phyloP scores from a whole-genome alignment of 2,113 vertebrate genomes.

The Spilogale gracilis region DNA sequence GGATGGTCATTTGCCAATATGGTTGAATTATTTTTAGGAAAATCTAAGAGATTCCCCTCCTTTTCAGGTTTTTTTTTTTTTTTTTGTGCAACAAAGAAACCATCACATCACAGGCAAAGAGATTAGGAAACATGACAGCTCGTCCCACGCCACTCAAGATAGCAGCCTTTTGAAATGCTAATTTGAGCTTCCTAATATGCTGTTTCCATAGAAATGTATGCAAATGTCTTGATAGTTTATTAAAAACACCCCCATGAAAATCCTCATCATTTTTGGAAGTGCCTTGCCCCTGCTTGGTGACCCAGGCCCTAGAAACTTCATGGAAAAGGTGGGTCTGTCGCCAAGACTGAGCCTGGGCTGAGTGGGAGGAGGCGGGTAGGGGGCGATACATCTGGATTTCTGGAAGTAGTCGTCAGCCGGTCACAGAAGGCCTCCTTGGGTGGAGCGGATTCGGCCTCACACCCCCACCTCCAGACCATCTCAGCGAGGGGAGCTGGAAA shows the following conservation, averaged over 20 bases:
- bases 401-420: not conserved
- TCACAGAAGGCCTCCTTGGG: not conserved
- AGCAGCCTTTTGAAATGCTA: constrained; percentile 89
- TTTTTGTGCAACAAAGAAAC: constrained; percentile 79
- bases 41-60: constrained; percentile 66
- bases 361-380: not conserved
- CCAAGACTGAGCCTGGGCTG: not conserved
- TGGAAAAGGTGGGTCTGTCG: constrained; percentile 56
- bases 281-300: constrained; percentile 77
- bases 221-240: constrained; percentile 86
- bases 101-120: constrained; percentile 77
- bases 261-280: not conserved
- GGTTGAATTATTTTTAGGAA: constrained; percentile 68
- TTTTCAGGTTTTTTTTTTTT: constrained; percentile 50
- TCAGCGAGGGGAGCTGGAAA: not conserved
- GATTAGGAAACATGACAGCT: constrained; percentile 86
- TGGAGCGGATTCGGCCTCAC: no score
- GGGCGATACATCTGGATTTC: not conserved
- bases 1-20: constrained; percentile 52
- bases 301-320: constrained; percentile 58
- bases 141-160: constrained; percentile 88
- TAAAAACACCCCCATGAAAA: constrained; percentile 69
- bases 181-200: constrained; percentile 88
- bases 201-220: constrained; percentile 92
- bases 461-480: not conserved